phyloP scores from a whole-genome alignment of 2,888 invertebrate species.

The Leptopterna dolabrata region DNA sequence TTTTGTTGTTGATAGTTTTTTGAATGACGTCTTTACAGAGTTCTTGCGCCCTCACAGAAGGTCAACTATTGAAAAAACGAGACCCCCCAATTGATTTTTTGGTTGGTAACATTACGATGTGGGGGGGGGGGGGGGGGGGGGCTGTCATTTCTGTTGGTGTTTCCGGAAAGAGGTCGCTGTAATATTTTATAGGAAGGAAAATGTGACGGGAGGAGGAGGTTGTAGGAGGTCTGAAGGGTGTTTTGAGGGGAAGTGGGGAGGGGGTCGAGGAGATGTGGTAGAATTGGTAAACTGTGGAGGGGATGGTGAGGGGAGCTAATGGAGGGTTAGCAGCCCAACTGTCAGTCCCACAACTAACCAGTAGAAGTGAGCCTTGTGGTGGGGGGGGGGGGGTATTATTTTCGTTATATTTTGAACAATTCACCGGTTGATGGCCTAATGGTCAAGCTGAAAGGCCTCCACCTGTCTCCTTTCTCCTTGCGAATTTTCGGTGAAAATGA shows the following conservation, averaged over 20 bases:
- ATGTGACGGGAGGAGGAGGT: not conserved
- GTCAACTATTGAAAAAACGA: not conserved
- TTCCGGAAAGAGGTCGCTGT: constrained; percentile 11
- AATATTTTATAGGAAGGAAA: not conserved
- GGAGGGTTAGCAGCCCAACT: constrained; percentile 3
- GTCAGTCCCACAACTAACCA: not conserved
- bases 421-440: not conserved
- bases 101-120: not conserved
- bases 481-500: too few species aligned
- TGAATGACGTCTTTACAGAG: not conserved
- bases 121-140: not conserved
- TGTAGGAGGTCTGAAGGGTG: not conserved
- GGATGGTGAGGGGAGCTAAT: not conserved
- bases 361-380: not conserved
- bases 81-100: not conserved
- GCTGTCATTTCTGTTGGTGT: constrained; percentile 7
- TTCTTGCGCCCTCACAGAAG: not conserved
- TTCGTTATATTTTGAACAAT: not conserved
- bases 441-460: too few species aligned
- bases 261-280: not conserved
- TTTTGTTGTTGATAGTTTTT: not conserved
- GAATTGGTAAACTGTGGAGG: too few species aligned
- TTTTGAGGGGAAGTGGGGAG: too few species aligned
- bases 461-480: too few species aligned
- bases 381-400: not conserved